Evolutionary conservation across 2,113 vertebrate species (phyloP), one percentile per base, ranked within the genome.

Genomic region (Cettia cetti): DNA sequence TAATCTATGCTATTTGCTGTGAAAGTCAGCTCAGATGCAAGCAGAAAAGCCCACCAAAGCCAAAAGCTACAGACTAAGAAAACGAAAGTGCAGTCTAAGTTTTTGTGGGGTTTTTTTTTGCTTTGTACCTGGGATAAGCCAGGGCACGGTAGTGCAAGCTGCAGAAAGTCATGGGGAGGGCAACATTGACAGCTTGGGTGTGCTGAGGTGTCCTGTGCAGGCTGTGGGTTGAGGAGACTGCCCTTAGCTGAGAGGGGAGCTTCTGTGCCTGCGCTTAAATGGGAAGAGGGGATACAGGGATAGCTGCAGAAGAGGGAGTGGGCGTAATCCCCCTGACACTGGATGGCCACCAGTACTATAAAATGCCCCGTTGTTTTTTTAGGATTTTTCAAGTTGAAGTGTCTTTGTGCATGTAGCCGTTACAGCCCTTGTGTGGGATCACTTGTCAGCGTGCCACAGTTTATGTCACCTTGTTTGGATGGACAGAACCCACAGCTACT

Each of bases 1-100:
- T 94, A 95, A 95, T 96, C 94, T 96, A 78, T 89, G 88, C 86
- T 93, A 89, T 96, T 96, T 96, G 94, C 92, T 94, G 70, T 77
- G 86, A 74, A 92, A 95, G 83, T 95, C 95, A 94, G 91, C 91
- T 96, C 74, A 75, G 23, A 84, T 82, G 69, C 76, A 89, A 71
- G 77, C 77, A 89, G 90, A 91, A 95, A 94, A 96, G 63, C 78
- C 81, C 78, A 91, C 74, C 84, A 91, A 92, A 96, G 90, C 66
- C 91, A 86, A 70, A 72, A 79, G 75, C 63, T 94, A 80, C 59
- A 82, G 78, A 47, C 95, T 94, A 70, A 82, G 83, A 85, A 91
- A 96, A 86, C 66, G 65, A 89, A 94, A 94, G 63, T 19, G 6
- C 28, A 27, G 49, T 70, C 61, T 54, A 82, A 92, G 44, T 45